phyloP scores from a whole-genome alignment of 2,113 vertebrate genomes.

The Paralichthys olivaceus region DNA sequence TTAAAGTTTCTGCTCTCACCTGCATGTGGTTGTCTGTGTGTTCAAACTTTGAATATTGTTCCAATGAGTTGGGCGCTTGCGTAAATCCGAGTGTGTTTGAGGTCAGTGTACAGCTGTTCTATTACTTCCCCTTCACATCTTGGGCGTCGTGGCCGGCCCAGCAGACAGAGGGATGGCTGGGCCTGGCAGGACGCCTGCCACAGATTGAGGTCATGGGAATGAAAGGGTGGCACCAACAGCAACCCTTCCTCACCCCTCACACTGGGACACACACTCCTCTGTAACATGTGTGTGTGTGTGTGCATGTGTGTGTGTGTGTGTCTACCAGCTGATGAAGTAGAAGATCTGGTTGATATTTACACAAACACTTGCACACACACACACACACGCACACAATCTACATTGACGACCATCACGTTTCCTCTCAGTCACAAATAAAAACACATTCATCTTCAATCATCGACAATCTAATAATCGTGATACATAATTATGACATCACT shows the following conservation, averaged over 20 bases:
- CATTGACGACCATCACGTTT: neutral
- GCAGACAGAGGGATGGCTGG: conserved; percentile 45
- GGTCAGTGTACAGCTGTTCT: conserved; percentile 29
- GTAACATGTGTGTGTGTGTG: conserved; percentile 7
- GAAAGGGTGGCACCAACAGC: conserved; percentile 50
- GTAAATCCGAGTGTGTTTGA: neutral
- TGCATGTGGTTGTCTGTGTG: neutral
- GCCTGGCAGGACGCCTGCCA: conserved; percentile 45
- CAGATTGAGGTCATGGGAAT: conserved; percentile 74
- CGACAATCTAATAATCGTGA: neutral
- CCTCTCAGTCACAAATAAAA: neutral
- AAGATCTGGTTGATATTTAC: neutral
- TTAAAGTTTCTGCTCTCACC: neutral
- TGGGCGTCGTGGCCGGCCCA: conserved; percentile 20
- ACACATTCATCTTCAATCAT: conserved; percentile 6
- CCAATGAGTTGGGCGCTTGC: neutral
- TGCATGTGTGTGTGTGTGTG: conserved; percentile 21
- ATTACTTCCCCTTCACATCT: conserved; percentile 46
- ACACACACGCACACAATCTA: conserved; percentile 3
- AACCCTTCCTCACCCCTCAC: neutral
- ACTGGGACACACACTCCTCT: conserved; percentile 25
- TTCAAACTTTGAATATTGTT: neutral
- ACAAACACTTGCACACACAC: neutral
- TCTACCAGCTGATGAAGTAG: conserved; percentile 24
- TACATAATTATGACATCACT: neutral